These are phyloP conservation scores for Melinaea marsaeus DNA, from an alignment of 2,888 invertebrate genomes.

Conservation along the genomic window DNA sequence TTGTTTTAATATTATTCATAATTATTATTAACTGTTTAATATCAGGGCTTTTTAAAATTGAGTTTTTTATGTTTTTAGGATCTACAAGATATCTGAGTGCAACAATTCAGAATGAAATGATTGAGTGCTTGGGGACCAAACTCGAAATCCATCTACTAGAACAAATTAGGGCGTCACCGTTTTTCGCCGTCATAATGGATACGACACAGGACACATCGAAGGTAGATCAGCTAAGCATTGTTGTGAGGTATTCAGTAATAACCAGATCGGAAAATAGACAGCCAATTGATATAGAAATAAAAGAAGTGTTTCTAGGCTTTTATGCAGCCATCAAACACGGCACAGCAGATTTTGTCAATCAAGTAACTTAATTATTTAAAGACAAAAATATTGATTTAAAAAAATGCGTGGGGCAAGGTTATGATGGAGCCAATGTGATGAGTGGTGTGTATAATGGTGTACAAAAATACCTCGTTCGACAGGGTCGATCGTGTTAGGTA, in stretches of 20 bases:
- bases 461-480: slow-evolving; percentile 11
- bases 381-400: slow-evolving; percentile 25
- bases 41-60: slow-evolving; percentile 14
- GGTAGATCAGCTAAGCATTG: slow-evolving; percentile 40
- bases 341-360: slow-evolving; percentile 36
- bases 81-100: slow-evolving; percentile 34
- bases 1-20: slow-evolving; percentile 4
- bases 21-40: slow-evolving; percentile 15
- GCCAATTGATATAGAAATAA: slow-evolving; percentile 34
- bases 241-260: slow-evolving; percentile 37
- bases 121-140: slow-evolving; percentile 31
- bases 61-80: slow-evolving; percentile 27
- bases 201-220: slow-evolving; percentile 40
- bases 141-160: slow-evolving; percentile 33
- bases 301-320: slow-evolving; percentile 28
- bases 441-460: slow-evolving; percentile 30
- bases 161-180: slow-evolving; percentile 35
- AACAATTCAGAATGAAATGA: slow-evolving; percentile 34
- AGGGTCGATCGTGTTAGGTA: too few relatives aligned
- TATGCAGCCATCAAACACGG: slow-evolving; percentile 32
- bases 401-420: slow-evolving; percentile 30
- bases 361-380: slow-evolving; percentile 27
- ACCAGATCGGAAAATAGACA: slow-evolving; percentile 30
- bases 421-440: slow-evolving; percentile 40
- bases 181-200: slow-evolving; percentile 33